Evolutionary conservation across 53 echinoderm and acorn worm species (phyloP).

Genomic region (Echinarachnius parma): DNA sequence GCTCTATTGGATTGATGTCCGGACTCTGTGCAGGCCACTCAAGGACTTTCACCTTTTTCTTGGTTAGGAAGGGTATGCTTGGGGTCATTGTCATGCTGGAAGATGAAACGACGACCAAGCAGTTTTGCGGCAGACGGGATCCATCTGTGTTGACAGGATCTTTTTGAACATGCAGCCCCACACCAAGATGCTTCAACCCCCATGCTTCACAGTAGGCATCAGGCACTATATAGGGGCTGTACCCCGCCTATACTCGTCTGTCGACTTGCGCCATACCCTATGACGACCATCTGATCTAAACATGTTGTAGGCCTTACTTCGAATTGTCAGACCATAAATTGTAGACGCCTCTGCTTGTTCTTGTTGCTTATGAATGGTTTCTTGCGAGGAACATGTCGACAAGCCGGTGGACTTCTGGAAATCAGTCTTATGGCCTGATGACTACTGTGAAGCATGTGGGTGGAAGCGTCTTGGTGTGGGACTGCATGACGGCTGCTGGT

Average conservation of each 20-base stretch:
- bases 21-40: slow-evolving; percentile 11
- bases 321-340: no score
- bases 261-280: not conserved
- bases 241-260: not conserved
- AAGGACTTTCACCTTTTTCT: slow-evolving; percentile 10
- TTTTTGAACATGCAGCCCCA: slow-evolving; percentile 12
- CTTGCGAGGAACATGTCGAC: no score
- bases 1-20: not conserved
- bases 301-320: no score
- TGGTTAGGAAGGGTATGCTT: not conserved
- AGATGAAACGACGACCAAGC: slow-evolving; percentile 5
- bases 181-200: slow-evolving; percentile 22
- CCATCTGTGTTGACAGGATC: slow-evolving; percentile 21
- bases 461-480: slow-evolving; percentile 26
- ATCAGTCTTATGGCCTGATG: no score
- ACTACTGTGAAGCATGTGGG: slow-evolving; percentile 10
- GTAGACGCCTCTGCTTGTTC: no score
- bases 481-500: slow-evolving; percentile 12
- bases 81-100: slow-evolving; percentile 19
- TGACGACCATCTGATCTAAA: slow-evolving; percentile 10
- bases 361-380: no score
- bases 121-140: slow-evolving; percentile 8
- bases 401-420: no score
- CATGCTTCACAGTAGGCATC: slow-evolving; percentile 5
- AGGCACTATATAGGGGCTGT: no score